A percentile compares a stretch with the other conserved stretches of the same genome.
These are phyloP conservation scores for Mirounga angustirostris DNA, from an alignment of 2,113 vertebrate species.

Conservation along the genomic window DNA sequence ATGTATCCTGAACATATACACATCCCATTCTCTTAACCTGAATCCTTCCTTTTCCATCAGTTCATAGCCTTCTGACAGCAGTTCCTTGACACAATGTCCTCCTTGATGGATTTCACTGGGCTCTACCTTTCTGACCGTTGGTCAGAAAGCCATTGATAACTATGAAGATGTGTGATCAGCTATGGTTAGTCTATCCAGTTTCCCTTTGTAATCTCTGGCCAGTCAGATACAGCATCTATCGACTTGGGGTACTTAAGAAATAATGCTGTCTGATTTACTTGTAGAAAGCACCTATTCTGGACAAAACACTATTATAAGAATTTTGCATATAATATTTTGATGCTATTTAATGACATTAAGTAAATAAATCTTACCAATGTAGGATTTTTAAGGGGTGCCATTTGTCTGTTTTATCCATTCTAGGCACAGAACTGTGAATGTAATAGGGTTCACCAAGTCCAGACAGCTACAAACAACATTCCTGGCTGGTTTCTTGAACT, in stretches of 20 bases:
- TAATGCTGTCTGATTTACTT: not conserved
- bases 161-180: not conserved
- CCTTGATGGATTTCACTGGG: not conserved
- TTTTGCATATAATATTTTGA: not conserved
- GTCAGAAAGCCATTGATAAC: not conserved
- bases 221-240: not conserved
- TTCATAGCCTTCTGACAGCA: not conserved
- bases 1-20: not conserved
- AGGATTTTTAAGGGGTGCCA: not conserved
- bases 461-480: not conserved
- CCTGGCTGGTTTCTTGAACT: not conserved
- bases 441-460: not conserved
- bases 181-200: not conserved
- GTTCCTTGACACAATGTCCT: not conserved
- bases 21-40: not conserved
- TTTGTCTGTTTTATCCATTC: not conserved
- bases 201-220: not conserved
- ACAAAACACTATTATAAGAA: not conserved
- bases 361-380: not conserved
- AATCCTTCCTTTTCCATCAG: not conserved
- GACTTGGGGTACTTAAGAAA: not conserved
- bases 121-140: not conserved
- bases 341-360: not conserved
- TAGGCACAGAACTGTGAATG: not conserved
- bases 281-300: not conserved